Base-by-base conservation (phyloP, 2,797 vertebrate genomes). In the Ceyx erithaca region DNA sequence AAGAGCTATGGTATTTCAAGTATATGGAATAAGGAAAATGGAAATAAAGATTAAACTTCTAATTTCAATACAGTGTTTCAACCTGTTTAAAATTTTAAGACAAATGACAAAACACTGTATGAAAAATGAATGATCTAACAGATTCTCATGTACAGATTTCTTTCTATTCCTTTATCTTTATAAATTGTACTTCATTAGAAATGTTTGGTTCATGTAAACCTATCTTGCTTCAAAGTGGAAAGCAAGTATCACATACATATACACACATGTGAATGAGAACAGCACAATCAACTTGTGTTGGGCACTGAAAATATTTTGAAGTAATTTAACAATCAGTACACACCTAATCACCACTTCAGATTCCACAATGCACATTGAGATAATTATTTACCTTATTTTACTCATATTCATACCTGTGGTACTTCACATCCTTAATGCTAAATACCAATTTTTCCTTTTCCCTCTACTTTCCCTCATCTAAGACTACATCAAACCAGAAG, bases 331-430 rank as follows among this genome's bases (percentile, higher is more conserved):
- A 59, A 57, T 45, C 45, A 51, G 62, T 13, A 31, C 9, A 25
- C 12, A 75, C 14, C 48, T 78, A 20, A 48, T 64, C 40, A 62
- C 14, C n/a, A 9, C 41, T 73, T 72, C 26, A 58, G 30, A 13
- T 5, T 1, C 4, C 15, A 43, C 17, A 70, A 37, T 2, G 10
- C 19, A 54, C 16, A n/a, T 0, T 28, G 48, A 63, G 45, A 48
- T 64, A 35, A 75, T 30, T 63, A 23, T 68, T 59, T 28, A 31
- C 25, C 14, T 30, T 67, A 5, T 28, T 85, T 80, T 66, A 31
- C 20, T 14, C 41, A 70, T 64, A 31, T 17, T 14, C 41, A 70
- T 46, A 69, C 0, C 4, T 22, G 18, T 7, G 43, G 12, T 25
- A 9, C 26, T 79, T 76, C 33, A 55, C 5, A n/a, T 54, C 7